These are phyloP conservation scores for Leptocoma aspasia DNA, from an alignment of 2,113 vertebrate species.

Conservation along the genomic window DNA sequence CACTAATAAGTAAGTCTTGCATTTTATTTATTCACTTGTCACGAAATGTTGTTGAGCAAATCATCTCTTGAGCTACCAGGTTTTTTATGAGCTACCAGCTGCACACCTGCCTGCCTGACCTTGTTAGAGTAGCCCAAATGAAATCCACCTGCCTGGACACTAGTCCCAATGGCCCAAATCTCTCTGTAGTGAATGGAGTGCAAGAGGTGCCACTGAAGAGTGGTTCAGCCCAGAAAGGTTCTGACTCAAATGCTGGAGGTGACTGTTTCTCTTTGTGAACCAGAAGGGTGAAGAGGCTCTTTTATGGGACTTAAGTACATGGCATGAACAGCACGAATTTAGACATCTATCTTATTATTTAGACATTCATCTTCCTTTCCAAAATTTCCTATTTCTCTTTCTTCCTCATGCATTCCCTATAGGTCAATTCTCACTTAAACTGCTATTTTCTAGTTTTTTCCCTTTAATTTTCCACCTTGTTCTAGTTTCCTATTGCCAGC, in stretches of 20 bases:
- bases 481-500: background rate
- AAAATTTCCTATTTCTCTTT: background rate
- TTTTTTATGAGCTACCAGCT: background rate
- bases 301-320: background rate
- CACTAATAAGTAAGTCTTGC: slow-evolving; percentile 74
- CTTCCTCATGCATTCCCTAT: background rate
- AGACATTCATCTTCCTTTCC: background rate
- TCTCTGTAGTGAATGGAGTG: background rate
- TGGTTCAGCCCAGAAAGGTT: background rate
- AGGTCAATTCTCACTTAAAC: background rate
- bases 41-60: background rate
- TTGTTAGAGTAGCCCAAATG: background rate
- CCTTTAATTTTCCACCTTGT: background rate
- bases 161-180: background rate
- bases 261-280: background rate
- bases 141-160: background rate
- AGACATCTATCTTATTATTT: background rate
- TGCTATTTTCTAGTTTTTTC: background rate
- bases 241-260: background rate
- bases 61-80: background rate
- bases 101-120: background rate
- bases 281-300: background rate
- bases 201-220: background rate
- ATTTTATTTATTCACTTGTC: background rate
- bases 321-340: background rate